Percentiles rank a stretch among this genome's conserved stretches.
These are phyloP conservation scores for Peromyscus attwateri DNA, from an alignment of 2,797 vertebrate species.

Conservation along the genomic window DNA sequence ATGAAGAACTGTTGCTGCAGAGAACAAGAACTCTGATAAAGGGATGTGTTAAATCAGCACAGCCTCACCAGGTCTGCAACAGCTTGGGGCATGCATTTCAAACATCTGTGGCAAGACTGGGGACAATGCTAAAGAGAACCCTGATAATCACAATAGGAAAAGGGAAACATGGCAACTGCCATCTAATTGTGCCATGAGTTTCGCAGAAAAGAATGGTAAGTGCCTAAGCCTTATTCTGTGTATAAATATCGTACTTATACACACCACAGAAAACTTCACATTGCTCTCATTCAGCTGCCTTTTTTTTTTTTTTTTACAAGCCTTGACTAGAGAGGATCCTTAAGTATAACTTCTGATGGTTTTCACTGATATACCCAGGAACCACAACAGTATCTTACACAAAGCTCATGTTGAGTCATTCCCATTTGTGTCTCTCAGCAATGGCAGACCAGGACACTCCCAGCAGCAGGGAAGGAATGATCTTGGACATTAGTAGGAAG, in stretches of 20 bases:
- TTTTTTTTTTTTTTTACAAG: not conserved
- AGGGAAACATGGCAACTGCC: not conserved
- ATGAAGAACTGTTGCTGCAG: conserved; percentile 38
- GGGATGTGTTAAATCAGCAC: conserved; percentile 17
- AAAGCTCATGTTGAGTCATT: not conserved
- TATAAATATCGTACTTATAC: not conserved
- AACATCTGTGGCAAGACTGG: not conserved
- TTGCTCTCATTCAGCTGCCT: not conserved
- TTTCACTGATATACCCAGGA: not conserved
- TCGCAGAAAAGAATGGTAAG: not conserved
- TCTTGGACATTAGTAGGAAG: not conserved
- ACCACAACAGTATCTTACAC: not conserved
- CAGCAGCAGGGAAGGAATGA: not conserved
- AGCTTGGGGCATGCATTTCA: not conserved
- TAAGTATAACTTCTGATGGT: not conserved
- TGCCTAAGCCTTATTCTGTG: not conserved
- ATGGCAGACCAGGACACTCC: not conserved
- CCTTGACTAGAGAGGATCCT: not conserved
- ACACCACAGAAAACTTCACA: not conserved
- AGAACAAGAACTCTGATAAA: conserved; percentile 67
- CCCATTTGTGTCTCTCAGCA: not conserved
- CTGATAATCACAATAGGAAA: not conserved
- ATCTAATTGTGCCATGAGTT: not conserved
- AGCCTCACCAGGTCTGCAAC: conserved; percentile 7
- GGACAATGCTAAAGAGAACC: not conserved